A percentile compares a stretch with the other conserved stretches of the same genome.
Conservation (phyloP, 2,888 invertebrate genomes). For the Tinea trinotella region DNA sequence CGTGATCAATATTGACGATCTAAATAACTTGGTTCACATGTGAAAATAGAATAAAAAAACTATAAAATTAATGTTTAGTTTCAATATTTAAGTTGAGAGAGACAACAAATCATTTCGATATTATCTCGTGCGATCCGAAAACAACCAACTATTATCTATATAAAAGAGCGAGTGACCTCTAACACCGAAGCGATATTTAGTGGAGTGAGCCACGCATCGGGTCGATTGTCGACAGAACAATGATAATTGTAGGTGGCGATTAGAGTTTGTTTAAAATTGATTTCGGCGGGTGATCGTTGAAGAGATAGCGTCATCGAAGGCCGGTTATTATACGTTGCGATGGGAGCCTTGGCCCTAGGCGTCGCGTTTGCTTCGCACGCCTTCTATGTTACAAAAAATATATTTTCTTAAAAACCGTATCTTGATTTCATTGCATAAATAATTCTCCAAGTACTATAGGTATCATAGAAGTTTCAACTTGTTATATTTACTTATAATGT, state of each 20-base stretch:
- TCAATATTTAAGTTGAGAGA: slow-evolving; percentile 64
- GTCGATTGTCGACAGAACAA: slow-evolving; percentile 30
- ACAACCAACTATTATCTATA: slow-evolving; percentile 55
- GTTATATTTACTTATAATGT: no score
- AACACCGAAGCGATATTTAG: slow-evolving; percentile 53
- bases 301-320: slow-evolving; percentile 49
- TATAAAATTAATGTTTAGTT: slow-evolving; percentile 50
- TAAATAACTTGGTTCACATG: slow-evolving; percentile 12
- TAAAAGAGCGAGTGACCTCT: slow-evolving; percentile 50
- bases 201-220: slow-evolving; percentile 44
- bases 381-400: slow-evolving; percentile 18
- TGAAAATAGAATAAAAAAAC: slow-evolving; percentile 9
- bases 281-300: slow-evolving; percentile 55
- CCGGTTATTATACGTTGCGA: slow-evolving; percentile 47
- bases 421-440: no score
- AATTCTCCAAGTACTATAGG: no score
- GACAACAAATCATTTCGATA: slow-evolving; percentile 68
- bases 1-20: slow-evolving; percentile 6
- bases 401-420: not conserved
- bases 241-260: slow-evolving; percentile 67
- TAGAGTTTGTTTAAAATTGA: slow-evolving; percentile 70
- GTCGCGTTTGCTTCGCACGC: slow-evolving; percentile 22
- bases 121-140: slow-evolving; percentile 60
- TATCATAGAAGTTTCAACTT: no score
- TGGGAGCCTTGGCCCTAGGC: slow-evolving; percentile 22